phyloP scores from a whole-genome alignment of 2,888 invertebrate species.

The Empis stercorea region DNA sequence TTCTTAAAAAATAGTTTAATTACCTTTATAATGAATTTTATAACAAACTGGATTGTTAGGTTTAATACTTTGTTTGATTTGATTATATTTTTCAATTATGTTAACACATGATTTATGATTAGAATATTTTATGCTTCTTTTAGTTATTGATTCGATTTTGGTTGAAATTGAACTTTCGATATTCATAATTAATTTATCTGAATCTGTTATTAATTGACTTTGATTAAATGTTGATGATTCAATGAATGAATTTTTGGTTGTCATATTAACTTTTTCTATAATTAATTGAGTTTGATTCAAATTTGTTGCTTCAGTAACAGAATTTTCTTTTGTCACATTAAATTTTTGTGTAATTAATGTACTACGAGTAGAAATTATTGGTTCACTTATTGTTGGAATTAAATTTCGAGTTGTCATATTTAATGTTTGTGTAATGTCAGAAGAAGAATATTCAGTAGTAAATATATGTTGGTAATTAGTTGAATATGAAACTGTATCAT shows the following conservation, averaged over 20 bases:
- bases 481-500: constrained; percentile 2
- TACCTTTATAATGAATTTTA: neutral
- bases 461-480: constrained; percentile 16
- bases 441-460: constrained; percentile 17
- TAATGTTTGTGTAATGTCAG: constrained; percentile 15
- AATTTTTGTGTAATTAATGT: no score
- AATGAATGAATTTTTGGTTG: no score
- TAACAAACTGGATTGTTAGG: neutral
- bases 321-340: no score
- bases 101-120: neutral
- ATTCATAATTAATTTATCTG: no score
- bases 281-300: no score
- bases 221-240: no score
- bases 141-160: neutral
- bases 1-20: neutral
- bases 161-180: no score
- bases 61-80: neutral
- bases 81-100: neutral
- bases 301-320: no score
- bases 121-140: neutral
- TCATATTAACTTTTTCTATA: no score
- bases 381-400: neutral
- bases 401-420: neutral
- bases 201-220: no score
- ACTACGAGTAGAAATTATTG: neutral